phyloP scores from a whole-genome alignment of 2,113 vertebrate species.

The Forbesichthys papilliferus region DNA sequence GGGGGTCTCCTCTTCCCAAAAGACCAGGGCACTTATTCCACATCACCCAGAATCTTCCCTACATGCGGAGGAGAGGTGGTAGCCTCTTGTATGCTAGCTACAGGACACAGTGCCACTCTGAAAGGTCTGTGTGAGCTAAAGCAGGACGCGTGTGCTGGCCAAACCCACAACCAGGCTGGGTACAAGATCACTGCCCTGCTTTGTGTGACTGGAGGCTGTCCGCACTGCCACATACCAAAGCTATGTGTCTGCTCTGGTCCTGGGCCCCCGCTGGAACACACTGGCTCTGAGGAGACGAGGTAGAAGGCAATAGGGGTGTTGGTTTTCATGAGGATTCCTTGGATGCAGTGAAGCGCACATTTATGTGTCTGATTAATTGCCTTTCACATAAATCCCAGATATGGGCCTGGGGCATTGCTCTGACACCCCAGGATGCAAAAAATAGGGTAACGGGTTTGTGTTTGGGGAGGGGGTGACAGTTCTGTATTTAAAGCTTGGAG shows the following conservation, averaged over 20 bases:
- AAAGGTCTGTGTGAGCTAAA: neutral
- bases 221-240: constrained; percentile 13
- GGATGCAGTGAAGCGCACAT: constrained; percentile 41
- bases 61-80: too few relatives aligned
- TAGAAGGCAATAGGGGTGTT: constrained; percentile 49
- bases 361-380: constrained; percentile 75
- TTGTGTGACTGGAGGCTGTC: too few relatives aligned
- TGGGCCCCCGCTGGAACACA: constrained; percentile 7
- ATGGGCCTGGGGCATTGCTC: constrained; percentile 25
- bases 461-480: constrained; percentile 30
- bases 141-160: neutral
- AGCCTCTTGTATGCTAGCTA: too few relatives aligned
- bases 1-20: neutral
- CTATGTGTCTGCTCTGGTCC: constrained; percentile 17
- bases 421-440: constrained; percentile 20
- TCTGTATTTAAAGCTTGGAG: constrained; percentile 25
- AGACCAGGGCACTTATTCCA: too few relatives aligned
- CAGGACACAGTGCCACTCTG: too few relatives aligned
- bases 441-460: constrained; percentile 1
- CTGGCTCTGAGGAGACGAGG: constrained; percentile 23
- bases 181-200: too few relatives aligned
- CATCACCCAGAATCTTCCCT: too few relatives aligned
- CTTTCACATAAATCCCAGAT: constrained; percentile 68
- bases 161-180: neutral
- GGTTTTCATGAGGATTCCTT: constrained; percentile 73